Conservation (phyloP, 2,797 vertebrate genomes). For the Anisognathus igniventris region DNA sequence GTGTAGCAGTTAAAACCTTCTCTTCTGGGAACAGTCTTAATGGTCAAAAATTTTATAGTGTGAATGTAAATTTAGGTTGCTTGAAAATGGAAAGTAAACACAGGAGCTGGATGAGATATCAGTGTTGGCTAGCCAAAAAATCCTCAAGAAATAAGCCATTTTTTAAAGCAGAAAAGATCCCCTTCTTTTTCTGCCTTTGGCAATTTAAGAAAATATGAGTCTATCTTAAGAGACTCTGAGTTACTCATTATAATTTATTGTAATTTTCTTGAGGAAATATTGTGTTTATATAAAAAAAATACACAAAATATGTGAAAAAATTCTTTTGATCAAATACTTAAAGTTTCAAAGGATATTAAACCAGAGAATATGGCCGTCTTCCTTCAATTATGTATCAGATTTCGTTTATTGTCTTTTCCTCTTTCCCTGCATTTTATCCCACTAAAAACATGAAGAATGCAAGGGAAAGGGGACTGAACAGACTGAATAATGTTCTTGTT, state of each 20-base stretch:
- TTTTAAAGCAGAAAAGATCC: neutral
- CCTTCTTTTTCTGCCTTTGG: neutral
- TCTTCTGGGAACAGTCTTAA: neutral
- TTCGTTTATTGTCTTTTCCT: neutral
- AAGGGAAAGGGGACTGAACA: neutral
- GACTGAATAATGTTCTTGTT: neutral
- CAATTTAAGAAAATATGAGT: neutral
- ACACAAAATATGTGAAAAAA: neutral
- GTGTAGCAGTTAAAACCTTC: neutral
- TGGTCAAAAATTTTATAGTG: neutral
- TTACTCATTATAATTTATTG: neutral
- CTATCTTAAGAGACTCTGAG: neutral
- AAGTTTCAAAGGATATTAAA: neutral
- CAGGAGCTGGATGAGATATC: neutral
- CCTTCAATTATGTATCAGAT: neutral
- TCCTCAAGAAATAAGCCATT: neutral
- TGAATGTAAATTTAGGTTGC: neutral
- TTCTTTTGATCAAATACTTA: neutral
- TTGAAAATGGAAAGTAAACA: slow-evolving; percentile 5
- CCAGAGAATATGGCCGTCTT: neutral
- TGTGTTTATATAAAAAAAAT: neutral
- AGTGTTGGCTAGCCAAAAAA: neutral
- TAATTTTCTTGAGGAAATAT: neutral
- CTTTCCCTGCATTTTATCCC: neutral
- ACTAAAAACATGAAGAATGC: neutral